Evolutionary conservation across 1,140 invertebrate genomes (phyloP), one percentile per base, ranked within the genome.

Genomic region (Limonius californicus): DNA sequence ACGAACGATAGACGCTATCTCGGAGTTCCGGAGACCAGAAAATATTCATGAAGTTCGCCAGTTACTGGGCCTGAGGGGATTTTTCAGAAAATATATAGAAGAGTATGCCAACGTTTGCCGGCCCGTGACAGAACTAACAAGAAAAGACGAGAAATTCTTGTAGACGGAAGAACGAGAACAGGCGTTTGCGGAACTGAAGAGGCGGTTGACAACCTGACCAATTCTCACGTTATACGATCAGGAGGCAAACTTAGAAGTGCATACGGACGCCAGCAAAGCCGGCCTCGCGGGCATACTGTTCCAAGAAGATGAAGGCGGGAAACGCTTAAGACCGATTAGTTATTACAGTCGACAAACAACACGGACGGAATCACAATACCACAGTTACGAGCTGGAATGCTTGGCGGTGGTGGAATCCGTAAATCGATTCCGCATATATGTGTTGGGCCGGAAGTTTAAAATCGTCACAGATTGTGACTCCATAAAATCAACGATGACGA

Each of bases 271-370:
- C 4, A 32, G 27, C 11, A 32, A 32, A 11, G 4, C 11, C 11
- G 27, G 27, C 4, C 27, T 32, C 27, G 27, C 27, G 4, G 27
- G 27, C 27, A 32, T 32, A 32, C 27, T 32, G 27, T 32, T 32
- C 4, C 61, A 74, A 18, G 4, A 6, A 6, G 54, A 63, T 21
- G 59, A 57, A 15, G n/a, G n/a, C n/a, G 27, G 27, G 4, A 35
- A 56, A n/a, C 47, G 67, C 19, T n/a, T n/a, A n/a, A 53, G 61
- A 19, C 27, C 27, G 11, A 32, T 32, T 6, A 6, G 4, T 32
- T 32, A 32, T 32, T 32, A 6, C 27, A 32, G 27, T 32, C 4
- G 11, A 32, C 4, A 11, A 32, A 32, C 27, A 32, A 32, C 27
- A 32, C 4, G 11, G 27, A 32, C 11, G n/a, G 27, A 32, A 32